Evolutionary conservation across 2,888 invertebrate genomes (phyloP), one percentile per base, ranked within the genome.

Genomic region (Tipula unca): DNA sequence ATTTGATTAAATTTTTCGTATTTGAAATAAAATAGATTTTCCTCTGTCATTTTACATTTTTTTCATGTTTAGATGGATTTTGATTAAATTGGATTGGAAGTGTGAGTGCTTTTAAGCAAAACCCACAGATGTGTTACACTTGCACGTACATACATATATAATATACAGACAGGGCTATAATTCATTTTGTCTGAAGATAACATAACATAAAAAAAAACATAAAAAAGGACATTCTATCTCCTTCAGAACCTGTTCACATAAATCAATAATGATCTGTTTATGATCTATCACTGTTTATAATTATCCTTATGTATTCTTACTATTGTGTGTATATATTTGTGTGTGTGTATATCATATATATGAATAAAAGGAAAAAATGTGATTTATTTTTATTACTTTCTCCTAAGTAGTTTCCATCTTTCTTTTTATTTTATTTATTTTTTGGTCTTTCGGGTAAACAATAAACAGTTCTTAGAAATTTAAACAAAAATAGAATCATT

Each of bases 201-300:
- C 69, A 69, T 69, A 69, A 69, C 17, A 54, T 6, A 32, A 6
- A 6, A 48, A 48, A 48, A 3, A 48, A 48, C 48, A 48, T 69
- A 69, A 69, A 69, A 69, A 69, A 69, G 69, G 69, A 69, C 69
- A 69, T 69, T 69, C 69, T 69, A 69, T 69, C 69, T 69, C 69
- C 20, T 25, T 69, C 69, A 69, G 10, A 69, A 69, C 69, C 69
- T 69, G 69, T 69, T 69, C 69, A 69, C 69, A 69, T 69, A 69
- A 69, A 69, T 69, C 69, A 69, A 69, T 69, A 69, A 69, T 69
- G 69, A 69, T 69, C 69, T 69, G 69, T 69, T 69, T 69, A 69
- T 69, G 69, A 69, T 69, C 69, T 69, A 69, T 69, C 69, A 69
- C 69, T 69, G 69, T 25, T 69, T 69, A 69, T 69, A 69, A 69